A percentile compares a stretch with the other conserved stretches of the same genome.
Conservation (phyloP, 2,888 invertebrate species). For the Cryptus viduatorius region DNA sequence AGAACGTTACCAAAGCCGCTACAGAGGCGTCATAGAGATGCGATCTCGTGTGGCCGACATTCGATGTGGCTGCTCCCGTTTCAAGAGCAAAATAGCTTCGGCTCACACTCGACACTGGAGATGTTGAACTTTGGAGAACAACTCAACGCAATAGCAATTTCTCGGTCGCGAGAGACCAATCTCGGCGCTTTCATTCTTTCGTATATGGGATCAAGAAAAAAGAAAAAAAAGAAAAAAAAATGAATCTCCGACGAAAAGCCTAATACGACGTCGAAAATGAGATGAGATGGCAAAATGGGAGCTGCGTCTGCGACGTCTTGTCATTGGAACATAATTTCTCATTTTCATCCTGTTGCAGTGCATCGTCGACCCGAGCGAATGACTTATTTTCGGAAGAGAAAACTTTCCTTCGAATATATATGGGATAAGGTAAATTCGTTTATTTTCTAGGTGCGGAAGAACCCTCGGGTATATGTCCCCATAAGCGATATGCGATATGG, state of each 20-base stretch:
- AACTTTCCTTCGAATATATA: background rate
- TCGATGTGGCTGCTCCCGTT: background rate
- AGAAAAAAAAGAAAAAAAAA: background rate
- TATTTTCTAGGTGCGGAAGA: constrained; percentile 7
- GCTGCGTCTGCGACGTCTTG: background rate
- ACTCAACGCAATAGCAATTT: background rate
- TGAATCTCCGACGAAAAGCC: background rate
- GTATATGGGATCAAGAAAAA: background rate
- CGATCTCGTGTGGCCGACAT: constrained; percentile 21
- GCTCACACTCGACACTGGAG: background rate
- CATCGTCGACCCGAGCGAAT: background rate
- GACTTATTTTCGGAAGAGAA: background rate
- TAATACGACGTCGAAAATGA: background rate
- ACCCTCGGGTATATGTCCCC: background rate
- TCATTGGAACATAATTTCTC: constrained; percentile 21
- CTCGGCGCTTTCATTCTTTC: background rate
- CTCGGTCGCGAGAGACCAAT: background rate
- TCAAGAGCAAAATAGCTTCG: background rate
- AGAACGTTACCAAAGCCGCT: constrained; percentile 37
- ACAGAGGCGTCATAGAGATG: constrained; percentile 30
- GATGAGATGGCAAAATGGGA: background rate
- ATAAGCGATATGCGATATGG: constrained; percentile 35
- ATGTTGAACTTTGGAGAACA: constrained; percentile 16
- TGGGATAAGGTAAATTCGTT: background rate
- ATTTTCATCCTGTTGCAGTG: background rate